Evolutionary conservation across 2,113 vertebrate species (phyloP).

Genomic region (Scopus umbretta): DNA sequence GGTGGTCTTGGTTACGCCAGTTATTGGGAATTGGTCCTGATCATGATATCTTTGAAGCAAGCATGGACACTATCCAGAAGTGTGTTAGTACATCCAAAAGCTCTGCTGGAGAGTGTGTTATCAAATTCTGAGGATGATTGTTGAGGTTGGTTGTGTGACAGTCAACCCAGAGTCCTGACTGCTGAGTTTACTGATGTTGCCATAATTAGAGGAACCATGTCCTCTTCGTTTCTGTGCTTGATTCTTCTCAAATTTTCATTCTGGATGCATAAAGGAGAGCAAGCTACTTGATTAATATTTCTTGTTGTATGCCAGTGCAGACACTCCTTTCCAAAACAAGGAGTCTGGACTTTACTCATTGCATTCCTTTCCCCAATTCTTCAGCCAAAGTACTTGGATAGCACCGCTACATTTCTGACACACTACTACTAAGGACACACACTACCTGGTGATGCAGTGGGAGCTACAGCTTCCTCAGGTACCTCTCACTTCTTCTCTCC

Average conservation of each 20-base stretch:
- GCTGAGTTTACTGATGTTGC: neutral
- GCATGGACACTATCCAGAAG: neutral
- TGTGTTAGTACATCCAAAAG: neutral
- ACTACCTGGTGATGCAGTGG: neutral
- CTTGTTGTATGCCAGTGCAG: neutral
- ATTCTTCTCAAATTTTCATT: neutral
- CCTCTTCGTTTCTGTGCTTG: neutral
- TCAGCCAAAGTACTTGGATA: neutral
- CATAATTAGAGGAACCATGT: neutral
- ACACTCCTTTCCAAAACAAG: neutral
- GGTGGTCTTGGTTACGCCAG: neutral
- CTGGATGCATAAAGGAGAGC: neutral
- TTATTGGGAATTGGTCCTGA: neutral
- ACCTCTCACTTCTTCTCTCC: neutral
- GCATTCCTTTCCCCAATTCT: neutral
- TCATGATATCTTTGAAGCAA: neutral
- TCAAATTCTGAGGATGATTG: neutral
- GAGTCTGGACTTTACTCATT: neutral
- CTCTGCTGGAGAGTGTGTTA: neutral
- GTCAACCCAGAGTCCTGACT: neutral
- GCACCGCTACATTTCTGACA: neutral
- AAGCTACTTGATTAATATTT: neutral
- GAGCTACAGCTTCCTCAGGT: neutral
- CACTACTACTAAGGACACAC: neutral
- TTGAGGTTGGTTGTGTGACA: neutral